Conservation (phyloP, 1,140 invertebrate species). For the Eulimnadia texana region DNA sequence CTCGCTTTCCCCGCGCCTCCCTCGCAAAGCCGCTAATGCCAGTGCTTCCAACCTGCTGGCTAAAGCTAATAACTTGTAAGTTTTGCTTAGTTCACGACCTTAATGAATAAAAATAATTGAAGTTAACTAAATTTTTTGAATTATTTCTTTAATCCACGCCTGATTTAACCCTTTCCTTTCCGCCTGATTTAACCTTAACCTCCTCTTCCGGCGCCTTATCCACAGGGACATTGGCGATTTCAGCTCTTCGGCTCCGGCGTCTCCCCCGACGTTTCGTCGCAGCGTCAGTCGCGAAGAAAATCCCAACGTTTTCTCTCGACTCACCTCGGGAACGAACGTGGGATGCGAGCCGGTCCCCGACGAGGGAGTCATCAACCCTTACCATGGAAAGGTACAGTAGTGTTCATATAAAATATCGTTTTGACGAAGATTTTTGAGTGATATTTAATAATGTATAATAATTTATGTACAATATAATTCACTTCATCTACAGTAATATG, state of each 20-base stretch:
- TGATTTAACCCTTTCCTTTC: slow-evolving; percentile 16
- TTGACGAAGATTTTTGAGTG: too few relatives aligned
- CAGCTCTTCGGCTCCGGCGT: slow-evolving; percentile 43
- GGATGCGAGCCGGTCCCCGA: slow-evolving; percentile 37
- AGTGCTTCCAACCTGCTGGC: slow-evolving; percentile 13
- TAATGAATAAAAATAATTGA: too few relatives aligned
- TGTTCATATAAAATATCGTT: too few relatives aligned
- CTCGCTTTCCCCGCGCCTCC: slow-evolving; percentile 18
- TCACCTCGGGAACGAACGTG: slow-evolving; percentile 47
- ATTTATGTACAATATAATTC: too few relatives aligned
- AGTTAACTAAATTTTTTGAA: too few relatives aligned
- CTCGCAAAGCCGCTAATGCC: slow-evolving; percentile 20
- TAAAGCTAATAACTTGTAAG: slow-evolving; percentile 10
- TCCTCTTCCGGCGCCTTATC: slow-evolving; percentile 17
- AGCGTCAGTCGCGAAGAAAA: slow-evolving; percentile 48
- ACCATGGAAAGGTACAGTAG: slow-evolving; percentile 48
- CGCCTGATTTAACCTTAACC: too few relatives aligned
- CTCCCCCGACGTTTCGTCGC: slow-evolving; percentile 45
- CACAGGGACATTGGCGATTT: slow-evolving; percentile 16
- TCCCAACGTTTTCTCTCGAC: slow-evolving; percentile 58
- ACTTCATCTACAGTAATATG: too few relatives aligned
- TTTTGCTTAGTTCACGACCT: slow-evolving; percentile 6
- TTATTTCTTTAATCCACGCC: slow-evolving; percentile 14
- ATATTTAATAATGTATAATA: too few relatives aligned
- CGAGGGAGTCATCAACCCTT: slow-evolving; percentile 48